Evolutionary conservation across 2,888 invertebrate species (phyloP), one percentile per base, ranked within the genome.

Genomic region (Melanophora roralis): DNA sequence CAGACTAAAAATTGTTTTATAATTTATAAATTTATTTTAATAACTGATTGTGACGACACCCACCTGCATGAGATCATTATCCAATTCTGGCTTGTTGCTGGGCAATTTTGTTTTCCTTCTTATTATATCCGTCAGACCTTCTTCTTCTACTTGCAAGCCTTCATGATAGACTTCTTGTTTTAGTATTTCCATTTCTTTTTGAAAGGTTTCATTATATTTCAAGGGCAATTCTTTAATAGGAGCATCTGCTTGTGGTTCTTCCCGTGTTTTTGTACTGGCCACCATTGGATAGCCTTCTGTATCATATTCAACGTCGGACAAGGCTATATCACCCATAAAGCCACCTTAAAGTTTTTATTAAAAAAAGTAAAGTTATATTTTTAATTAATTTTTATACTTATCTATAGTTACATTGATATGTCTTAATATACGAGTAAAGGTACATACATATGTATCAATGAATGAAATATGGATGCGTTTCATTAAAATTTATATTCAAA

Each of bases 321-420:
- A 91, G 0, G 96, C 96, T 81, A 96, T 96, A 89, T 97, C 96
- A 0, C 96, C 96, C 91, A 94, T 91, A 86, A 96, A 96, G 68
- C 93, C 94, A 85, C 92, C 96, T 96, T 92, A 21, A 92, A 93
- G 86, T 12, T 12, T 83, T 88, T 86, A 82, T 74, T 72, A 82
- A 71, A 59, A 55, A 49, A 5, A 45, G 27, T 5, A 67, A 32
- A 0, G n/a, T 47, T 55, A 36, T 8, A 34, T 16, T 40, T 32
- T 43, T 27, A 19, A 16, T 27, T 45, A 14, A 32, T 53, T 40
- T 40, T 32, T 12, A 5, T 1, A 21, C 21, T 49, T 0, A 40
- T 60, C 36, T 40, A 36, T 9, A 19, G 3, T 5, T 5, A 27
- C 27, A 27, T 6, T 27, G 6, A 27, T 27, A 27, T 6, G 3